phyloP scores from a whole-genome alignment of 1,140 invertebrate genomes.

The Apis florea region DNA sequence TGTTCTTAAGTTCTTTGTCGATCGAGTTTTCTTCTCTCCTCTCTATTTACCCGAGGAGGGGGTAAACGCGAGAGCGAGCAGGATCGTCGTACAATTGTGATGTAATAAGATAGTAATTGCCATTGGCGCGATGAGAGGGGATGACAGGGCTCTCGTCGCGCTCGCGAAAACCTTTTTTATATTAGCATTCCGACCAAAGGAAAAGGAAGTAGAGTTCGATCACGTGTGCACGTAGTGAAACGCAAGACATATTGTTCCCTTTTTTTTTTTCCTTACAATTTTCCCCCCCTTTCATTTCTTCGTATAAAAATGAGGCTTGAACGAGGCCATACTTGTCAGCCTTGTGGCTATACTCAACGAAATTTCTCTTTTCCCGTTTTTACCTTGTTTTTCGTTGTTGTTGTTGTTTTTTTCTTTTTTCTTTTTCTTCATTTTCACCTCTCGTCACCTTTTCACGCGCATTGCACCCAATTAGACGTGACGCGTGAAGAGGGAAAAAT shows the following conservation, averaged over 20 bases:
- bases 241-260: neutral
- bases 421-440: neutral
- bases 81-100: constrained; percentile 63
- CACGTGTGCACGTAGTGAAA: neutral
- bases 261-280: neutral
- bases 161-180: constrained; percentile 40
- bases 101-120: constrained; percentile 59
- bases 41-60: constrained; percentile 49
- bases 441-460: neutral
- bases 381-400: neutral
- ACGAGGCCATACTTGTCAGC: neutral
- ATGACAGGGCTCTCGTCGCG: constrained; percentile 18
- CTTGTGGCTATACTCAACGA: neutral
- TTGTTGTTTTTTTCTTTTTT: neutral
- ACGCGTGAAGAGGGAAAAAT: neutral
- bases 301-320: constrained; percentile 36
- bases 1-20: constrained; percentile 21
- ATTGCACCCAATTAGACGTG: too few species aligned
- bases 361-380: neutral
- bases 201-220: constrained; percentile 22
- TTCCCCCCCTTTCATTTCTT: constrained; percentile 28
- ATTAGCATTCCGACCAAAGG: constrained; percentile 65
- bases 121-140: constrained; percentile 36
- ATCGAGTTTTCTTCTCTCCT: constrained; percentile 38
- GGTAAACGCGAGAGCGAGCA: constrained; percentile 54